Base-by-base conservation (phyloP, 2,888 invertebrate genomes). In the Melipona beecheii region DNA sequence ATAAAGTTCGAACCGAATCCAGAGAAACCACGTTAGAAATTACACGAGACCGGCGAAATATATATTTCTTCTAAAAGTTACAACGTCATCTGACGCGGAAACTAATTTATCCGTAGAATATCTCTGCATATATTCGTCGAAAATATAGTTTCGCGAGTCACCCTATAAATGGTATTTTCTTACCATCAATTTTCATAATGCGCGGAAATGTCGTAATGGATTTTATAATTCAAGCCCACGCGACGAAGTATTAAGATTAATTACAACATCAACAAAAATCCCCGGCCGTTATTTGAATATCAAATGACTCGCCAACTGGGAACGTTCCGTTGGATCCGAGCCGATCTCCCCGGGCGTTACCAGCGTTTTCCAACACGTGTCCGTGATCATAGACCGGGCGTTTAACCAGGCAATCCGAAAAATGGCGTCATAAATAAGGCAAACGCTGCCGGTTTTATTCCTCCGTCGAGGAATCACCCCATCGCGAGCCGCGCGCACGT, bases 371-470 rank as follows among this genome's bases (percentile, higher is more conserved):
- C 27, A 17, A 64, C 81, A 74, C 86, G 85, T 81, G 82, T 66
- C 79, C n/a, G 75, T 60, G 75, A 82, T 78, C 74, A 84, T 83
- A 74, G 73, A 31, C 74, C 66, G 24, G 56, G 62, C 70, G 60
- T 80, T 80, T 81, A 84, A 77, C 54, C 76, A 68, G 50, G 74
- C 85, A 84, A 85, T 85, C 74, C 71, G 54, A 74, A 78, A 80
- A 84, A 84, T 80, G 77, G 85, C 73, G 36, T 64, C 84, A 80
- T 80, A 85, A 85, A 85, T 80, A 85, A 83, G 84, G 43, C 43
- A 75, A 84, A 77, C 71, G 76, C 31, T 64, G 58, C 72, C 73
- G 68, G 71, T 75, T 80, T 78, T 71, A 75, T 77, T 77, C 58
- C 75, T 74, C 71, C 68, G 43, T 36, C 31, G 71, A 77, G 84